These are phyloP conservation scores for Dromococcyx pavoninus DNA, from an alignment of 2,797 vertebrate genomes.

Conservation along the genomic window DNA sequence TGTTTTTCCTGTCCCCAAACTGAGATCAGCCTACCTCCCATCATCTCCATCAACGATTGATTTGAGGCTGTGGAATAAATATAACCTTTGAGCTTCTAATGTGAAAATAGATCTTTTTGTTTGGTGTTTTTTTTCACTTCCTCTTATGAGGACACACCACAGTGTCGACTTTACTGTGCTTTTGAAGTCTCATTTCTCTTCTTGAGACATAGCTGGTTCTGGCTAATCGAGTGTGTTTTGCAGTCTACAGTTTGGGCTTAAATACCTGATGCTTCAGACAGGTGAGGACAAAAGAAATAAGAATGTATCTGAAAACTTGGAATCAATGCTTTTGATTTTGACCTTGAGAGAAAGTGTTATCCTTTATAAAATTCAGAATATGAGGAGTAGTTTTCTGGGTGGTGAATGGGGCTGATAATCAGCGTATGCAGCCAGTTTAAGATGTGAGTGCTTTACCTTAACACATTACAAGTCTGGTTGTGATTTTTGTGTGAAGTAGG, in stretches of 20 bases:
- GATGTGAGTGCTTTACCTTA: neutral
- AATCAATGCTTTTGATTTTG: neutral
- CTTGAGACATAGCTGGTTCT: neutral
- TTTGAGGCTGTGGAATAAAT: neutral
- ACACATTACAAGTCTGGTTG: neutral
- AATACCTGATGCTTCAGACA: neutral
- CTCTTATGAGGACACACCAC: neutral
- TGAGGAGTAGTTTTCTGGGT: neutral
- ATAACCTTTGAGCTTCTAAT: neutral
- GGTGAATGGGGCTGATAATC: neutral
- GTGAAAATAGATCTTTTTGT: neutral
- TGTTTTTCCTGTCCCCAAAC: neutral
- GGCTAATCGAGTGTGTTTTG: neutral
- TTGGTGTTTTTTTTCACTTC: neutral
- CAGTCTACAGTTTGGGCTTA: neutral
- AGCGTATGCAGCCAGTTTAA: neutral
- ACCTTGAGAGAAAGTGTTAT: neutral
- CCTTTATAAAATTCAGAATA: neutral
- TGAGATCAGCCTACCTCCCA: neutral
- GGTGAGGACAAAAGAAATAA: neutral
- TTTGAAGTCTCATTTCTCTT: neutral
- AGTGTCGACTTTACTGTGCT: neutral
- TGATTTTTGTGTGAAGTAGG: neutral
- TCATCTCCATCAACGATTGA: neutral
- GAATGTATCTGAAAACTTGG: neutral